phyloP scores from a whole-genome alignment of 2,113 vertebrate species.

The Salvelinus namaycush region DNA sequence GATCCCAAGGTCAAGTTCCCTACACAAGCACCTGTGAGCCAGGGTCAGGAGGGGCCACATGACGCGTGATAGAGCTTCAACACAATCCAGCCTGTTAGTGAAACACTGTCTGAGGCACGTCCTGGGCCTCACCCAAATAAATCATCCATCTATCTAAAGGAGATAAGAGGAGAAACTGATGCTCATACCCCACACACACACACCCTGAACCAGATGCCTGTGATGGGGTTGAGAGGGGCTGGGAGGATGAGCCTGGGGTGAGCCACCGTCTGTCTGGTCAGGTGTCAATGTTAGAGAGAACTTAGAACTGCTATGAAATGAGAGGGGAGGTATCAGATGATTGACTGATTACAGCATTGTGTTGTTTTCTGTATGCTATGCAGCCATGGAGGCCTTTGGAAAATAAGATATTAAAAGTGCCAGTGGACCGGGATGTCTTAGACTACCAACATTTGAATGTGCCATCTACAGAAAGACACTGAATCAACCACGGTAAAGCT shows the following conservation, averaged over 20 bases:
- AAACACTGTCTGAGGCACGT: conserved; percentile 39
- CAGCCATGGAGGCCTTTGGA: not conserved
- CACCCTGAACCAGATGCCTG: conserved; percentile 42
- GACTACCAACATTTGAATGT: not conserved
- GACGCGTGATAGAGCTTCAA: conserved; percentile 33
- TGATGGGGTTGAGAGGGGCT: not conserved
- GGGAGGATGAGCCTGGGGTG: not conserved
- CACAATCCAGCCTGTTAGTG: conserved; percentile 27
- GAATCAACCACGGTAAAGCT: conserved; percentile 5
- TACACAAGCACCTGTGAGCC: conserved; percentile 64
- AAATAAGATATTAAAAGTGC: no score
- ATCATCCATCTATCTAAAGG: conserved; percentile 45
- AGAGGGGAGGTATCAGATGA: not conserved
- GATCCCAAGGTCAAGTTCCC: conserved; percentile 71
- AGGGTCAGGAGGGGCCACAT: conserved; percentile 19
- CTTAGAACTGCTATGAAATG: not conserved
- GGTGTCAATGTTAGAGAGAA: conserved; percentile 2
- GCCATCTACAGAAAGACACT: not conserved
- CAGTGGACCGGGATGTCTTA: no score
- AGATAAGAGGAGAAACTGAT: conserved; percentile 52
- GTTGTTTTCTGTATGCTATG: not conserved
- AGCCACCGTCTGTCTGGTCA: not conserved
- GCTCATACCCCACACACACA: conserved; percentile 20
- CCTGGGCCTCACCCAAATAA: conserved; percentile 51
- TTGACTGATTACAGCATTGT: not conserved